Conservation (phyloP, 1,140 invertebrate species). For the Drosophila melanica region DNA sequence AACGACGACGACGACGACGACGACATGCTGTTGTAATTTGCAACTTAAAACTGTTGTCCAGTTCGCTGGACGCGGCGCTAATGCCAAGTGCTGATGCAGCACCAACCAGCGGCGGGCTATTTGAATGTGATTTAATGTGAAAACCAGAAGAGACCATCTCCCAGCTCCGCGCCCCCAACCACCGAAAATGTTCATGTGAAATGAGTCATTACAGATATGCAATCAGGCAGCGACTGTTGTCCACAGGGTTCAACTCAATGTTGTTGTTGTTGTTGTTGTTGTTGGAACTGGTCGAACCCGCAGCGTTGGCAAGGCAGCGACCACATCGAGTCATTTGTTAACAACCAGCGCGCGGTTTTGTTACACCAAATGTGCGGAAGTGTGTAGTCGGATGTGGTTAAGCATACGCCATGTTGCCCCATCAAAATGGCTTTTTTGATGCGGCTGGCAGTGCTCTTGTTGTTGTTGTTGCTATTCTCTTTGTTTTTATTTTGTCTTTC, state of each 20-base stretch:
- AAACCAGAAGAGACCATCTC: background rate
- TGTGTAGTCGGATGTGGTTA: conserved; percentile 81
- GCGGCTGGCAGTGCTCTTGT: conserved; percentile 17
- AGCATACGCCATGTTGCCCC: conserved; percentile 79
- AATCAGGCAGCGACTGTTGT: conserved; percentile 44
- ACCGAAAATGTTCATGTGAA: conserved; percentile 67
- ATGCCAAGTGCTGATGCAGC: conserved; percentile 59
- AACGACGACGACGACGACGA: conserved; percentile 1
- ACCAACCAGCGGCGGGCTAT: conserved; percentile 28
- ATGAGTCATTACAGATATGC: conserved; percentile 78
- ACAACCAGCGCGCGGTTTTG: conserved; percentile 78
- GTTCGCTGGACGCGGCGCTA: conserved; percentile 26
- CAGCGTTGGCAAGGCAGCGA: conserved; percentile 42
- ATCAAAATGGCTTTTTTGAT: conserved; percentile 69
- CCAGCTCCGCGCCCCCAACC: background rate
- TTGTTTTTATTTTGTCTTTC: conserved; percentile 34
- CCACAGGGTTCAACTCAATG: conserved; percentile 14
- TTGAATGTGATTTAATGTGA: conserved; percentile 62
- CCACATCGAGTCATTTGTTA: conserved; percentile 80
- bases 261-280: background rate
- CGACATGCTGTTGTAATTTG: conserved; percentile 57
- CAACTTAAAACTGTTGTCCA: conserved; percentile 68
- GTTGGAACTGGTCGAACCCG: conserved; percentile 19
- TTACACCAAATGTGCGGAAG: conserved; percentile 81
- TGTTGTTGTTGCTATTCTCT: conserved; percentile 19